Evolutionary conservation across 2,113 vertebrate genomes (phyloP), one percentile per base, ranked within the genome.

Genomic region (Eubucco bourcierii): DNA sequence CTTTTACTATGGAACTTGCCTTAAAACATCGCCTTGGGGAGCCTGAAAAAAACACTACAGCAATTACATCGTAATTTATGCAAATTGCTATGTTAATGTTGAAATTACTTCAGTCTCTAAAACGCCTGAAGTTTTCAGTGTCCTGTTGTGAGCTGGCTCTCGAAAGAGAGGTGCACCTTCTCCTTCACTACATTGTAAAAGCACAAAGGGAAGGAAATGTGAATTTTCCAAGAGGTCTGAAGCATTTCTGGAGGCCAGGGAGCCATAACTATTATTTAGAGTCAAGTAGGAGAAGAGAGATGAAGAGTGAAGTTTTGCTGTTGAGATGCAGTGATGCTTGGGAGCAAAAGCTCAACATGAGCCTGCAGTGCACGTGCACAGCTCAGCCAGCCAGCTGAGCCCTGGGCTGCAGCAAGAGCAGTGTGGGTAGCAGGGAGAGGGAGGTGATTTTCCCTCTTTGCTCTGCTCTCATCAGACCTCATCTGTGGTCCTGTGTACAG

Each of bases 21-120:
- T 92, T 79, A 93, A 95, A 92, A 83, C 75, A 72, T 78, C 82
- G 90, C 94, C 86, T 52, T 77, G n/a, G 82, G 87, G 77, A 92
- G 53, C 46, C 29, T 88, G 92, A 67, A 90, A 91, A 91, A 90
- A 83, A 55, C 37, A 74, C 52, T 94, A 20, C 81, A 88, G 76
- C 66, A 31, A 91, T 95, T 93, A 90, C 76, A 90, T 3, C 79
- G 71, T 63, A 92, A 91, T 81, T 84, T 77, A 91, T 79, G 77
- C 67, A 95, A 90, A 92, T 93, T 80, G 47, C 67, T 76, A 72
- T 37, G 41, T 79, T 95, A 91, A 93, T 94, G 87, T 84, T 24
- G 7, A 88, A 90, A 96, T 84, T 29, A 81, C 66, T 90, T 88
- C 91, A 81, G 76, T 90, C 77, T 70, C 34, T 60, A 46, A 93